Evolutionary conservation across 30 jellyfish, hydroid and myxozoan genomes (phyloP).

Genomic region (Sanderia malayensis): DNA sequence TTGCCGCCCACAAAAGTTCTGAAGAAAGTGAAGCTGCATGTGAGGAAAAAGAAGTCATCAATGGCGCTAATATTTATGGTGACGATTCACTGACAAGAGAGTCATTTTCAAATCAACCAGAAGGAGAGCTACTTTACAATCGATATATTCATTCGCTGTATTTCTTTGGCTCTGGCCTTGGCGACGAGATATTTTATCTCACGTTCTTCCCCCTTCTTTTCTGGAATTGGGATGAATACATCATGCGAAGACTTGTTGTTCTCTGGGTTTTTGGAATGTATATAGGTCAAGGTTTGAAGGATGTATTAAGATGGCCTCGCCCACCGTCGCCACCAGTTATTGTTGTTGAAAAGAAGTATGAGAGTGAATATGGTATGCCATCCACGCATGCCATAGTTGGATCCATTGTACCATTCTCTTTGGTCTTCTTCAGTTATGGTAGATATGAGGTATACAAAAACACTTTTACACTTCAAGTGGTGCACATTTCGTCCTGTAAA

Average conservation of each 20-base stretch:
- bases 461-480: too few relatives aligned
- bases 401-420: constrained; percentile 76
- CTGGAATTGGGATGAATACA: constrained; percentile 94
- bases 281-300: constrained; percentile 92
- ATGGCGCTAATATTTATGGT: constrained; percentile 19
- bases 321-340: constrained; percentile 93
- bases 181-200: constrained; percentile 83
- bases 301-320: constrained; percentile 93
- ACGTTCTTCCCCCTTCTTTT: constrained; percentile 85
- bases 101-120: constrained; percentile 29
- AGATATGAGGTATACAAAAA: constrained; percentile 88
- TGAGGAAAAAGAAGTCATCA: constrained; percentile 1
- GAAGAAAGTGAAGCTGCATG: neutral
- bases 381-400: constrained; percentile 97
- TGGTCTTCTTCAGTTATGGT: constrained; percentile 88
- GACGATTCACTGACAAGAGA: constrained; percentile 37
- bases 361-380: constrained; percentile 97
- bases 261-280: constrained; percentile 95
- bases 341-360: constrained; percentile 76
- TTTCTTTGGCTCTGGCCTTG: constrained; percentile 89
- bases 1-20: too few relatives aligned
- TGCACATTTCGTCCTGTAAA: too few relatives aligned
- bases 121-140: constrained; percentile 77
- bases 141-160: constrained; percentile 75
- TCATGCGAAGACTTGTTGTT: constrained; percentile 73